These are phyloP conservation scores for Zaprionus taronus DNA, from an alignment of 1,140 invertebrate genomes.

Conservation along the genomic window DNA sequence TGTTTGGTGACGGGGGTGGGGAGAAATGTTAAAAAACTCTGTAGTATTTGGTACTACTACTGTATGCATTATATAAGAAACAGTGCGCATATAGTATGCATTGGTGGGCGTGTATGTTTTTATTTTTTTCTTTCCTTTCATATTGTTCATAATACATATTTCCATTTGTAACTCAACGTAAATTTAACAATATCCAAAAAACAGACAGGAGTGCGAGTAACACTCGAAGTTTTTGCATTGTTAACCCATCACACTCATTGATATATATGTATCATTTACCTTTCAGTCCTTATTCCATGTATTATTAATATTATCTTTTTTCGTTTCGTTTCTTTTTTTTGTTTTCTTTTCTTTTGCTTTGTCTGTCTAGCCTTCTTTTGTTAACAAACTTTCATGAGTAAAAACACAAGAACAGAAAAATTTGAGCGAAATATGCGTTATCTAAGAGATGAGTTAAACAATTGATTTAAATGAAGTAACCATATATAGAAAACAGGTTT, in stretches of 20 bases:
- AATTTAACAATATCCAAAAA: slow-evolving; percentile 82
- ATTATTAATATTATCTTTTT: slow-evolving; percentile 49
- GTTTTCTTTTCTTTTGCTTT: not conserved
- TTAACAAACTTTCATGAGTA: slow-evolving; percentile 53
- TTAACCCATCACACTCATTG: slow-evolving; percentile 56
- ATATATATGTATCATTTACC: slow-evolving; percentile 79
- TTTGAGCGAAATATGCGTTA: slow-evolving; percentile 79
- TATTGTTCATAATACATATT: slow-evolving; percentile 45
- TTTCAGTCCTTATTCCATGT: slow-evolving; percentile 71
- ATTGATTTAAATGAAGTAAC: slow-evolving; percentile 55
- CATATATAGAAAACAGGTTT: slow-evolving; percentile 65
- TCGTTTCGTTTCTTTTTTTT: slow-evolving; percentile 16
- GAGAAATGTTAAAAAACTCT: slow-evolving; percentile 11
- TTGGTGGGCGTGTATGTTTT: slow-evolving; percentile 68
- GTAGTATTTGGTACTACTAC: slow-evolving; percentile 14
- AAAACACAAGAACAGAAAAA: slow-evolving; percentile 59
- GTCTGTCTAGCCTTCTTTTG: slow-evolving; percentile 32
- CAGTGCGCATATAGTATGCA: slow-evolving; percentile 81
- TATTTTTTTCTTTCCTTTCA: slow-evolving; percentile 20
- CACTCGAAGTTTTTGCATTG: slow-evolving; percentile 31
- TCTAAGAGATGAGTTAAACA: slow-evolving; percentile 67
- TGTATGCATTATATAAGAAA: slow-evolving; percentile 70
- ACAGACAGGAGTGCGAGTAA: slow-evolving; percentile 67
- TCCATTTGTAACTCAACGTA: slow-evolving; percentile 62
- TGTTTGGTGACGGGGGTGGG: not conserved